Base-by-base conservation (phyloP, 2,113 vertebrate genomes). In the Anser brachyrhynchus region DNA sequence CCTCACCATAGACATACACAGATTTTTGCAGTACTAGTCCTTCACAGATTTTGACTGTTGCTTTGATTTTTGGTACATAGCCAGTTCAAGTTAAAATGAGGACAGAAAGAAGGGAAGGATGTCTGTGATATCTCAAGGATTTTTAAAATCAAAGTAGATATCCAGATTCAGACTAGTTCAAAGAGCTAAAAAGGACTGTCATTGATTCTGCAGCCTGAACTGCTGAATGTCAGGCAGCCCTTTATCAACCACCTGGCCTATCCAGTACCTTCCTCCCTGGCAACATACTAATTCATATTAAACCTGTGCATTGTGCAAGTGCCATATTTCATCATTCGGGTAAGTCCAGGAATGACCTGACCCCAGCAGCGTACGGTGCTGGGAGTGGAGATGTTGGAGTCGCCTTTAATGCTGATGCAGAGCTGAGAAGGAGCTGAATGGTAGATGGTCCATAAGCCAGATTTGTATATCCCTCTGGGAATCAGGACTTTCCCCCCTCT, bases 301-400 rank as follows among this genome's bases (percentile, higher is more conserved):
- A 55, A 84, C 51, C 72, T 80, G 14, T 37, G 19, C 4, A 4
- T 39, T 57, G 18, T 70, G 16, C 19, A 23, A 37, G 20, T 39
- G 44, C 29, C 23, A 2, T 70, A 29, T 46, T 70, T 87, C 54
- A 51, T 41, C 67, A 76, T 43, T 39, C 49, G 57, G 25, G 14
- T 19, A 46, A 23, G 35, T 41, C 35, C 0, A 1, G 69, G 33
- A 29, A 59, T 25, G 62, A 29, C 2, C 1, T 0, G 3, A 41
- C 22, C 0, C 0, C 35, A 73, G 58, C 41, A 76, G 71, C 0
- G 0, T 20, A 19, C 3, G 4, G 19, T 21, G 39, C 37, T 12
- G 21, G 29, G 20, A 31, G n/a, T 18, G 9, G 13, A 25, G 37
- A 37, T 11, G 1, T 10, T 51, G 41, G 23, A 4, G 4, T 43